Percentiles rank a stretch among this genome's conserved stretches.
phyloP scores from a whole-genome alignment of 2,797 vertebrate genomes.

The Gallinago stenura region DNA sequence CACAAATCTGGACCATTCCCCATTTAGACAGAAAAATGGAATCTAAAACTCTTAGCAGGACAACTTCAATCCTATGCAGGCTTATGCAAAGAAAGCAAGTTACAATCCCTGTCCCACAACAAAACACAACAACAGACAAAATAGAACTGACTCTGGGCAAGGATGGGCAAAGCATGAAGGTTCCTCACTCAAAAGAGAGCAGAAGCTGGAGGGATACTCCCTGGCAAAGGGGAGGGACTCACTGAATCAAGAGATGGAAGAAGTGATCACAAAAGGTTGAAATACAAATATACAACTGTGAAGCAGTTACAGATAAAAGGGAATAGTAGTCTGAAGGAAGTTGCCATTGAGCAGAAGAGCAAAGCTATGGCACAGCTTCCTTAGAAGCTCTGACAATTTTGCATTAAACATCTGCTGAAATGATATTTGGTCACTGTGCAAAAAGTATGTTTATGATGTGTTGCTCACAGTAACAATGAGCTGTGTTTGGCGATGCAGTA shows the following conservation, averaged over 20 bases:
- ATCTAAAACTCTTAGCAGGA: not conserved
- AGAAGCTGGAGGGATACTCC: not conserved
- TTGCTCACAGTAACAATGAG: not conserved
- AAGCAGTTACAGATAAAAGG: not conserved
- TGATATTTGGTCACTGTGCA: not conserved
- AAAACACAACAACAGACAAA: not conserved
- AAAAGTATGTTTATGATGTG: not conserved
- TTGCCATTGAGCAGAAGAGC: not conserved
- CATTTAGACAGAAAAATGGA: not conserved
- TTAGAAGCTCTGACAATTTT: not conserved
- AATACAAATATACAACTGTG: not conserved
- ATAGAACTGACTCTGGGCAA: not conserved
- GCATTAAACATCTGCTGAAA: not conserved
- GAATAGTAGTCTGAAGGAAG: not conserved
- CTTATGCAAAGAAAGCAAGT: not conserved
- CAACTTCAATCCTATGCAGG: not conserved
- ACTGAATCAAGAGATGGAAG: not conserved
- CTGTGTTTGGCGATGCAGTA: not conserved
- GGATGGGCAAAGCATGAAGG: not conserved
- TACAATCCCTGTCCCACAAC: not conserved
- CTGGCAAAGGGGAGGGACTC: not conserved
- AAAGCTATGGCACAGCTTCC: not conserved
- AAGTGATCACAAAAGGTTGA: not conserved
- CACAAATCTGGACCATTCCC: constrained; percentile 2
- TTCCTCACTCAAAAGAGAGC: not conserved